phyloP scores from a whole-genome alignment of 2,888 invertebrate species.

The Dicycla oo region DNA sequence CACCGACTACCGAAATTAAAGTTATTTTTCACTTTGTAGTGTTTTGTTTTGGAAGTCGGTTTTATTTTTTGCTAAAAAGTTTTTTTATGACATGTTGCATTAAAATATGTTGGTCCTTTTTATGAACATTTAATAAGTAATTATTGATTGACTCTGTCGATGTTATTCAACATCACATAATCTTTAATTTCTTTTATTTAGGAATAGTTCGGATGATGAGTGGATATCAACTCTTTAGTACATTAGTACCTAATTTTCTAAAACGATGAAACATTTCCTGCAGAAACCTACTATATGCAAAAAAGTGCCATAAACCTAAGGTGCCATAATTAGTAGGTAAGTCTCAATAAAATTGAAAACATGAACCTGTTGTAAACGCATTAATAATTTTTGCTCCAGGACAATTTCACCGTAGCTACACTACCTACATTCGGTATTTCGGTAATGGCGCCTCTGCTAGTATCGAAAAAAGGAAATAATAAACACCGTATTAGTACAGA shows the following conservation, averaged over 20 bases:
- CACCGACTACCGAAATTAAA: too few species aligned
- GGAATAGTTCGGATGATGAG: too few species aligned
- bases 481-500: slow-evolving; percentile 76
- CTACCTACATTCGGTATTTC: slow-evolving; percentile 14
- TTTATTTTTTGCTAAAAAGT: too few species aligned
- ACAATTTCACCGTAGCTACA: slow-evolving; percentile 1
- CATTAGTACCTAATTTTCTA: too few species aligned
- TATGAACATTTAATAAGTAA: too few species aligned
- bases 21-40: too few species aligned
- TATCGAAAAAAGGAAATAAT: slow-evolving; percentile 72
- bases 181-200: neutral
- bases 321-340: too few species aligned
- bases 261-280: neutral
- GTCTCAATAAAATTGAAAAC: too few species aligned
- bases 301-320: neutral
- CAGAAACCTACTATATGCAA: neutral
- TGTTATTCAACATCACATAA: neutral
- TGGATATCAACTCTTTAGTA: too few species aligned
- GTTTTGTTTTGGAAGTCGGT: too few species aligned
- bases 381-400: neutral
- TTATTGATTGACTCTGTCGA: neutral
- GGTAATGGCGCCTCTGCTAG: slow-evolving; percentile 56
- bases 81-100: too few species aligned
- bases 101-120: neutral
- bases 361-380: neutral